phyloP scores from a whole-genome alignment of 2,797 vertebrate species.

The Galago senegalensis region DNA sequence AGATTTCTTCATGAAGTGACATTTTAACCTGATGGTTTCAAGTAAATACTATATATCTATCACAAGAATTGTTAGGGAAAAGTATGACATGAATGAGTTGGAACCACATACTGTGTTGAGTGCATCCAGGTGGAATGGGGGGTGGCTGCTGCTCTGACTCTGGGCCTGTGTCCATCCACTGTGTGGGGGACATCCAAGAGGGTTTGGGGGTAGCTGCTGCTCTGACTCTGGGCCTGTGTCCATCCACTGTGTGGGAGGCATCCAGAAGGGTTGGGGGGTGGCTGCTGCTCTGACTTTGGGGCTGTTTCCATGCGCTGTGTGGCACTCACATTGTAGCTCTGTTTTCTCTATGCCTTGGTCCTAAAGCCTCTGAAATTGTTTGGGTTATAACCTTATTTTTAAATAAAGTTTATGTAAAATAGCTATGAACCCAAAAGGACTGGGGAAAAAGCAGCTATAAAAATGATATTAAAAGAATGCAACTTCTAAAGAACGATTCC shows the following conservation, averaged over 20 bases:
- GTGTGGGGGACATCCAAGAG: neutral
- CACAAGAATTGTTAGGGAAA: neutral
- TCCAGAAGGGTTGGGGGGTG: neutral
- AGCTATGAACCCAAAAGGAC: neutral
- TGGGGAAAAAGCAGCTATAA: neutral
- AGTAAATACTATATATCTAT: neutral
- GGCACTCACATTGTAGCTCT: neutral
- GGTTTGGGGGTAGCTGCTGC: neutral
- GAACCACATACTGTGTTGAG: neutral
- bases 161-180: too few relatives aligned
- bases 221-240: neutral
- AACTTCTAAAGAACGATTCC: neutral
- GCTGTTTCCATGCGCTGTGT: neutral
- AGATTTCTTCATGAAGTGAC: neutral
- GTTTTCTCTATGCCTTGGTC: neutral
- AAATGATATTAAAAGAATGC: neutral
- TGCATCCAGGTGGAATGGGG: neutral
- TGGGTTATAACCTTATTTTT: neutral
- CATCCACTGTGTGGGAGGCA: neutral
- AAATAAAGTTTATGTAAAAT: conserved; percentile 4
- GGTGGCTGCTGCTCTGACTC: neutral
- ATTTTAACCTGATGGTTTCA: neutral
- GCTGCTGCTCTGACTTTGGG: neutral
- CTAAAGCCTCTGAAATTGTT: conserved; percentile 28
- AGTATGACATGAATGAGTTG: neutral